phyloP scores from a whole-genome alignment of 2,888 invertebrate genomes.

The Fragum whitleyi region DNA sequence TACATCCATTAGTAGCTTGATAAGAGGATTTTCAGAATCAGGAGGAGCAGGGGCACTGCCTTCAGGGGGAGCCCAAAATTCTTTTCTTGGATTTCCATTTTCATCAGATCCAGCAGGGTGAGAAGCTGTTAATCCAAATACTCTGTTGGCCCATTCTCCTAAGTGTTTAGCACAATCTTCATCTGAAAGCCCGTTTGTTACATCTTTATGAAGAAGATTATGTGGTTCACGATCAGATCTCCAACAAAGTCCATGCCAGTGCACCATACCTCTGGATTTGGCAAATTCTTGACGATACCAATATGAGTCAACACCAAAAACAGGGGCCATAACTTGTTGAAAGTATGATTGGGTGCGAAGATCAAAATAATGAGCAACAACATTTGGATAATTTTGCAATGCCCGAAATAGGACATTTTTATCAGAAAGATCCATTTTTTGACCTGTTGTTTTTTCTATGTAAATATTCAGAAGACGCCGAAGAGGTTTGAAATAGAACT shows the following conservation, averaged over 20 bases:
- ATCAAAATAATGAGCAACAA: constrained; percentile 36
- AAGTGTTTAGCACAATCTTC: constrained; percentile 19
- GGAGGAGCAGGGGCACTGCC: constrained; percentile 27
- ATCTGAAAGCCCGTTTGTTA: constrained; percentile 15
- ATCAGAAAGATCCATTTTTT: constrained; percentile 3
- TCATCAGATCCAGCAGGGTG: constrained; percentile 33
- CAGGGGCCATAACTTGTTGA: constrained; percentile 29
- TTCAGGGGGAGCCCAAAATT: constrained; percentile 32
- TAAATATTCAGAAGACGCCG: not conserved
- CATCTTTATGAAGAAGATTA: constrained; percentile 3
- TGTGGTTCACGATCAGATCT: constrained; percentile 33
- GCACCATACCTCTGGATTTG: too few species aligned
- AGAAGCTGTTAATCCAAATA: constrained; percentile 16
- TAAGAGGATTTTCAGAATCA: constrained; percentile 15
- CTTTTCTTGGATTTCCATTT: constrained; percentile 22
- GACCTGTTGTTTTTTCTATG: not conserved
- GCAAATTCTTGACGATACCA: constrained; percentile 32
- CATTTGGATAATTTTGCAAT: constrained; percentile 27
- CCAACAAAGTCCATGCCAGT: too few species aligned
- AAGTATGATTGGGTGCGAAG: constrained; percentile 36
- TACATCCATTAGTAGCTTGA: constrained; percentile 31
- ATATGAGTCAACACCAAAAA: constrained; percentile 22
- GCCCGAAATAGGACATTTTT: constrained; percentile 8
- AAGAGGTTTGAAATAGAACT: constrained; percentile 31
- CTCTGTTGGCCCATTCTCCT: not conserved